Percentiles rank a stretch among this genome's conserved stretches.
Conservation (phyloP, 2,113 vertebrate genomes). For the Tympanuchus pallidicinctus region DNA sequence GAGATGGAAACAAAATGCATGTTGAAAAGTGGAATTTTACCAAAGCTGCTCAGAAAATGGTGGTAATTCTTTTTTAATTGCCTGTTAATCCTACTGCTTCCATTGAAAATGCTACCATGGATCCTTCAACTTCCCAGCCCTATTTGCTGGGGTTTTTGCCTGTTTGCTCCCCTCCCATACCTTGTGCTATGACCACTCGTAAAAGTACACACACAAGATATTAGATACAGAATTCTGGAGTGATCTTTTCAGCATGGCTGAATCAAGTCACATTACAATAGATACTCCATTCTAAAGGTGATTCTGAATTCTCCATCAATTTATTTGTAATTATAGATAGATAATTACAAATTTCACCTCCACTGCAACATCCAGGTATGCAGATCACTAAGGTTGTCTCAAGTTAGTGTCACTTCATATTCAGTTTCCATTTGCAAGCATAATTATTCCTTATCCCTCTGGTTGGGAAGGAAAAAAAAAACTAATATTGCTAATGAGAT, state of each 20-base stretch:
- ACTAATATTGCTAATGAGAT: not conserved
- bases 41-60: not conserved
- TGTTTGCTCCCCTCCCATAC: not conserved
- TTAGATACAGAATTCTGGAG: not conserved
- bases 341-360: not conserved
- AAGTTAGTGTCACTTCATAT: not conserved
- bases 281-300: not conserved
- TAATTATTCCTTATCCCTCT: not conserved
- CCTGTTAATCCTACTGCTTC: not conserved
- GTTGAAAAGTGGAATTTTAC: not conserved
- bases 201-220: not conserved
- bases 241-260: not conserved
- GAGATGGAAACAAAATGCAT: not conserved
- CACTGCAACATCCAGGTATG: rapidly evolving
- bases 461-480: not conserved
- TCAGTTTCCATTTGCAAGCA: not conserved
- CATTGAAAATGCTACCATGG: not conserved
- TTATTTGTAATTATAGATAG: not conserved
- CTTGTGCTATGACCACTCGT: not conserved
- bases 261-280: not conserved
- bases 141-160: not conserved
- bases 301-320: not conserved
- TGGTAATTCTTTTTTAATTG: not conserved
- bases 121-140: not conserved
- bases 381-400: not conserved